A percentile compares a stretch with the other conserved stretches of the same genome.
Evolutionary conservation across 2,888 invertebrate species (phyloP).

Genomic region (Dugesia japonica): DNA sequence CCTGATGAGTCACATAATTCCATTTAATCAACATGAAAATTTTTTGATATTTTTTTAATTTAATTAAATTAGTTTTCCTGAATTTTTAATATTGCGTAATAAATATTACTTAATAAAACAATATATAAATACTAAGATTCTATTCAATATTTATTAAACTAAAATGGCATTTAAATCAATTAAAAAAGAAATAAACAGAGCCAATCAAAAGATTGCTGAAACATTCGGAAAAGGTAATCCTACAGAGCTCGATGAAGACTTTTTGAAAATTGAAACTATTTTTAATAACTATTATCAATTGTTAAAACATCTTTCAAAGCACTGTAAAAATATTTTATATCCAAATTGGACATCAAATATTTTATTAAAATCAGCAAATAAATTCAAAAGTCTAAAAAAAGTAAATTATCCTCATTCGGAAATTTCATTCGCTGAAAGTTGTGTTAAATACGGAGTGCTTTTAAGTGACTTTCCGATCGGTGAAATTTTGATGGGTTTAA

Average conservation of each 20-base stretch:
- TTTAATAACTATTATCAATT: background rate
- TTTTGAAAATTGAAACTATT: background rate
- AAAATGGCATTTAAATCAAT: background rate
- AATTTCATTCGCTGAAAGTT: background rate
- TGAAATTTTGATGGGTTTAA: background rate
- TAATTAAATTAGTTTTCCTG: too few species aligned
- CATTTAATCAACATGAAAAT: too few species aligned
- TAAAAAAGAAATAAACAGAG: background rate
- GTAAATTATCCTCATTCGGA: background rate
- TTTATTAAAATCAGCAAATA: background rate
- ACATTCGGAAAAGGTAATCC: background rate
- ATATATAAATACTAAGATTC: too few species aligned
- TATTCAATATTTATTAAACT: too few species aligned
- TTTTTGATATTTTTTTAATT: too few species aligned
- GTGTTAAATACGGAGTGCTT: background rate
- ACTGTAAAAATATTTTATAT: background rate
- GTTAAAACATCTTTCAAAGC: background rate
- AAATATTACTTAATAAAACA: too few species aligned
- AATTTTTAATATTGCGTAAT: too few species aligned
- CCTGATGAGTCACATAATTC: too few species aligned
- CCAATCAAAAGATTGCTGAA: background rate
- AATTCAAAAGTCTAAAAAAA: background rate
- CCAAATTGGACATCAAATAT: background rate
- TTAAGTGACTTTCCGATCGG: background rate
- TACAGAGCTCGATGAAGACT: background rate